A percentile compares a stretch with the other conserved stretches of the same genome.
Evolutionary conservation across 2,113 vertebrate species (phyloP).

Genomic region (Typhlomys cinereus): DNA sequence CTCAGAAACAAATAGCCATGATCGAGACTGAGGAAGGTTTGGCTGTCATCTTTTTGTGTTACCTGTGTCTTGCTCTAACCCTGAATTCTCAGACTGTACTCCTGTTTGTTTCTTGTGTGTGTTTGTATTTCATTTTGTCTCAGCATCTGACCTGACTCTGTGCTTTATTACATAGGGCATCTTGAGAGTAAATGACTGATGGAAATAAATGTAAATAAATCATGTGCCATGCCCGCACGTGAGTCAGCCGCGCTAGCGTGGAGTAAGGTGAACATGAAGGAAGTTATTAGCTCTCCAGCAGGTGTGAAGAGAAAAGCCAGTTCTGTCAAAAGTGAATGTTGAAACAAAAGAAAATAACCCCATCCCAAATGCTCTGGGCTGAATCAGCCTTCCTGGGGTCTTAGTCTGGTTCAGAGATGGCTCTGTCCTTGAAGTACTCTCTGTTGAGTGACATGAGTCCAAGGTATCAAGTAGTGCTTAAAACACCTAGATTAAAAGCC

Average conservation of each 20-base stretch:
- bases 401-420: slow-evolving; percentile 78
- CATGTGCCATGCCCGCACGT: not conserved
- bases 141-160: not conserved
- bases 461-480: slow-evolving; percentile 72
- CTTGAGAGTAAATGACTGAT: slow-evolving; percentile 23
- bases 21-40: slow-evolving; percentile 49
- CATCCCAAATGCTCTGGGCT: slow-evolving; percentile 68
- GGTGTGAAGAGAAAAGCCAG: slow-evolving; percentile 72
- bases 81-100: not conserved
- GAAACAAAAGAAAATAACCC: slow-evolving; percentile 81
- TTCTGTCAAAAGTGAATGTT: slow-evolving; percentile 77
- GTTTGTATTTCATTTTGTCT: slow-evolving; percentile 53
- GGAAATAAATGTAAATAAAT: slow-evolving; percentile 71
- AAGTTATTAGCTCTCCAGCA: slow-evolving; percentile 80
- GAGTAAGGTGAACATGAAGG: slow-evolving; percentile 66
- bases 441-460: slow-evolving; percentile 65
- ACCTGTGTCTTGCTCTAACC: slow-evolving; percentile 43
- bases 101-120: slow-evolving; percentile 45
- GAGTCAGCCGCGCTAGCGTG: slow-evolving; percentile 59
- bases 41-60: slow-evolving; percentile 65
- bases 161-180: not conserved
- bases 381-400: slow-evolving; percentile 76
- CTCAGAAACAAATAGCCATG: slow-evolving; percentile 46
- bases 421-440: slow-evolving; percentile 72
- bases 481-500: slow-evolving; percentile 80